Evolutionary conservation across 2,888 invertebrate genomes (phyloP), one percentile per base, ranked within the genome.

Genomic region (Creontiades dilutus): DNA sequence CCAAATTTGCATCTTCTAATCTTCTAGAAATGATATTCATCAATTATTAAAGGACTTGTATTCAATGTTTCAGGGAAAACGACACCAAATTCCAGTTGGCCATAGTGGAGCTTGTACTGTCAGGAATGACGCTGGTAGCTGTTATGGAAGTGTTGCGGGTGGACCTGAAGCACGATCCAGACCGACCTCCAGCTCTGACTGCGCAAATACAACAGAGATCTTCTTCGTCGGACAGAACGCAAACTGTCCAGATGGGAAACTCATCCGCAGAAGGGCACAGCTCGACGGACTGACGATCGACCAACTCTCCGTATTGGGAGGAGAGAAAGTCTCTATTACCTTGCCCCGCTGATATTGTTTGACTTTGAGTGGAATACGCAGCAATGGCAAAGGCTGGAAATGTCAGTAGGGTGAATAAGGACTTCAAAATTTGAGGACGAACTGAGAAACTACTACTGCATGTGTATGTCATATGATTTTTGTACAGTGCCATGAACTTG

Each of bases 131-230:
- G 2, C 75, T 92, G 57, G 84, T 91, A 12, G 92, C 92, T 3
- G 92, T 92, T n/a, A 85, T 91, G 16, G 91, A 91, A 57, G 91
- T 92, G 55, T 88, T 92, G 37, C 90, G 92, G 37, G 92, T 92
- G 11, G 92, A 92, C 87, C 91, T 92, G 89, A 90, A 91, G 82
- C 92, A 93, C 90, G 92, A 92, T 87, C 92, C 92, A 14, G 92
- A 92, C 91, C 92, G 92, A 92, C 92, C 88, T 11, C 47, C 78
- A 13, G 78, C 19, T 55, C 23, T 28, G 0, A 23, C 61, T 1
- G 57, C 80, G 2, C 88, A 76, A 14, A 55, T 46, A 11, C 88
- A 88, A 48, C 88, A 80, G 27, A 19, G 88, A 19, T 88, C 88
- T 9, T 88, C 88, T 16, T 88, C 88, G 1, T 88, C 88, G 14